These are phyloP conservation scores for Trichomycterus rosablanca DNA, from an alignment of 2,113 vertebrate species.

Conservation along the genomic window DNA sequence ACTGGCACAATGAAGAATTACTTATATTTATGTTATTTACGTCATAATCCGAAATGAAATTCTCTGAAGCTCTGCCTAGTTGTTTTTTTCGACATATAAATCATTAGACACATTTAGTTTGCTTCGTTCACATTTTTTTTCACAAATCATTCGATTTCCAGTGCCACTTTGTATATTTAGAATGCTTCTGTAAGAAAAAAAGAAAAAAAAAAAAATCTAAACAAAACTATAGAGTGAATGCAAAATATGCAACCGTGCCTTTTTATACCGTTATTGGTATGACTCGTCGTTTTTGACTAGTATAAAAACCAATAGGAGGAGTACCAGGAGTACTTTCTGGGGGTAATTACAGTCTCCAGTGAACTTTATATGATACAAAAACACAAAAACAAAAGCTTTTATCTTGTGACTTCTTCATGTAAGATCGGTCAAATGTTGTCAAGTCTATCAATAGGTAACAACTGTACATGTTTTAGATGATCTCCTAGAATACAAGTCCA, in stretches of 20 bases:
- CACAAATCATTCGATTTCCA: constrained; percentile 18
- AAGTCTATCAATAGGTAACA: constrained; percentile 50
- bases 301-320: constrained; percentile 74
- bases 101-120: no score
- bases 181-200: constrained; percentile 78
- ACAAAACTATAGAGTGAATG: constrained; percentile 85
- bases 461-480: constrained; percentile 48
- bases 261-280: constrained; percentile 94
- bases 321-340: constrained; percentile 76
- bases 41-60: not conserved
- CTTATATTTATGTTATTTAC: not conserved
- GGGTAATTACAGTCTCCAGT: constrained; percentile 54
- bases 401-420: constrained; percentile 80
- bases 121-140: no score
- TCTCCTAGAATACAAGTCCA: constrained; percentile 48
- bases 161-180: constrained; percentile 89
- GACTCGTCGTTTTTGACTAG: constrained; percentile 82
- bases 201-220: constrained; percentile 51
- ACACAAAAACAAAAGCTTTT: constrained; percentile 51
- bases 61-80: constrained; percentile 7
- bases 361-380: constrained; percentile 55
- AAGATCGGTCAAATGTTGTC: constrained; percentile 74
- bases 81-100: constrained; percentile 1
- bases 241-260: constrained; percentile 99
- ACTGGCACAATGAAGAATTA: constrained; percentile 1